A percentile compares a stretch with the other conserved stretches of the same genome.
These are phyloP conservation scores for Acrocephalus kingi DNA, from an alignment of 2,113 vertebrate genomes.

Conservation along the genomic window DNA sequence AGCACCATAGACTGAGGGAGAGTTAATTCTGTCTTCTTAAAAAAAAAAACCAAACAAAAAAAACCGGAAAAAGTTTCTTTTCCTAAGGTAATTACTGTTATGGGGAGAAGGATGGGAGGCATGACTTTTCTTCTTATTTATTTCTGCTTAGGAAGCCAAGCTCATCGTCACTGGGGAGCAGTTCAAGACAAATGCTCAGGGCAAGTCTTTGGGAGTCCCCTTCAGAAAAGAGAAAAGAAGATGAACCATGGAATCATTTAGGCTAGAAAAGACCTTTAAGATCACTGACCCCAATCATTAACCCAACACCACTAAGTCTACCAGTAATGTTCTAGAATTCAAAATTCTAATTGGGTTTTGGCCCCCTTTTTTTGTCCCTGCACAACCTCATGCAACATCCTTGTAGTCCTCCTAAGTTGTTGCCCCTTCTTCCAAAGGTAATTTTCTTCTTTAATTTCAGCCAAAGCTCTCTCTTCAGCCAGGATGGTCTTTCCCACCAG, in stretches of 20 bases:
- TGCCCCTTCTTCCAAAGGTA: background rate
- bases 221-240: background rate
- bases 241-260: background rate
- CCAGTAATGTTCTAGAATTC: no score
- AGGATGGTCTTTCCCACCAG: background rate
- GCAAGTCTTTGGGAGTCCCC: background rate
- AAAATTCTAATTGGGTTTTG: background rate
- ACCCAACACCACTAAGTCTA: background rate
- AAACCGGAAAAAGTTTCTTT: background rate
- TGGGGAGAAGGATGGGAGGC: rapidly evolving
- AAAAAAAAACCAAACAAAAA: background rate
- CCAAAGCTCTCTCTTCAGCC: background rate
- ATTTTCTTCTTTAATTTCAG: background rate
- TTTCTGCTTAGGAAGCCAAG: background rate
- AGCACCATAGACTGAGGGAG: background rate
- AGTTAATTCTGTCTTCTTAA: background rate
- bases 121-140: background rate
- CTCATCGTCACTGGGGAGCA: background rate
- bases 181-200: background rate
- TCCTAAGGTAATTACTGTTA: background rate
- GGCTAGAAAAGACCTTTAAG: background rate
- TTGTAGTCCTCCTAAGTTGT: background rate
- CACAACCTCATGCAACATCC: background rate
- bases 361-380: background rate
- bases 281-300: background rate